phyloP scores from a whole-genome alignment of 2,113 vertebrate genomes.

The Chrysochloris asiatica region DNA sequence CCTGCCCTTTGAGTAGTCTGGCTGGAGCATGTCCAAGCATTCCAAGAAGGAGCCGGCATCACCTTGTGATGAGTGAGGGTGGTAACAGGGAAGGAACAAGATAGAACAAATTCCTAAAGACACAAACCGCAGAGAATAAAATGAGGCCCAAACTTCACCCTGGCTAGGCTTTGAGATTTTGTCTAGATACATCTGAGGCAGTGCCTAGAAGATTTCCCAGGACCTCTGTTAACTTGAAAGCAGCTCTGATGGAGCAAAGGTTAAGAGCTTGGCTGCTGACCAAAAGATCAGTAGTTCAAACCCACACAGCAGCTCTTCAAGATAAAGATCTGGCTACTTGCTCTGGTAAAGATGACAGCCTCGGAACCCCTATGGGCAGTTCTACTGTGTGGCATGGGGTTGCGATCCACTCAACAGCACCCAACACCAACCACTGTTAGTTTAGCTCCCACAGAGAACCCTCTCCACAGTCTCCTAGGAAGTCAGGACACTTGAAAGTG shows the following conservation, averaged over 20 bases:
- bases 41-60: not conserved
- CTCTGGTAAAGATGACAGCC: not conserved
- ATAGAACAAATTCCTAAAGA: not conserved
- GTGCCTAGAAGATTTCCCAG: not conserved
- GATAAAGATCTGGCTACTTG: not conserved
- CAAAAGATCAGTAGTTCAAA: not conserved
- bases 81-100: not conserved
- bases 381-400: not conserved
- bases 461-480: not conserved
- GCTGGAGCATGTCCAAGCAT: slow-evolving; percentile 21
- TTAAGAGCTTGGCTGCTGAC: not conserved
- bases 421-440: not conserved
- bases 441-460: not conserved
- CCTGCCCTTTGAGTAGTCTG: slow-evolving; percentile 1
- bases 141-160: not conserved
- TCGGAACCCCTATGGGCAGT: not conserved
- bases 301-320: not conserved
- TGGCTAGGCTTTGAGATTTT: not conserved
- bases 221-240: not conserved
- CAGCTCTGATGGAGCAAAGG: too few species aligned
- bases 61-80: not conserved
- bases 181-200: not conserved
- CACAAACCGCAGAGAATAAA: not conserved
- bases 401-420: not conserved
- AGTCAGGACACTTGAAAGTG: not conserved